A percentile compares a stretch with the other conserved stretches of the same genome.
These are phyloP conservation scores for Sterrhoptilus dennistouni DNA, from an alignment of 2,113 vertebrate genomes.

Conservation along the genomic window DNA sequence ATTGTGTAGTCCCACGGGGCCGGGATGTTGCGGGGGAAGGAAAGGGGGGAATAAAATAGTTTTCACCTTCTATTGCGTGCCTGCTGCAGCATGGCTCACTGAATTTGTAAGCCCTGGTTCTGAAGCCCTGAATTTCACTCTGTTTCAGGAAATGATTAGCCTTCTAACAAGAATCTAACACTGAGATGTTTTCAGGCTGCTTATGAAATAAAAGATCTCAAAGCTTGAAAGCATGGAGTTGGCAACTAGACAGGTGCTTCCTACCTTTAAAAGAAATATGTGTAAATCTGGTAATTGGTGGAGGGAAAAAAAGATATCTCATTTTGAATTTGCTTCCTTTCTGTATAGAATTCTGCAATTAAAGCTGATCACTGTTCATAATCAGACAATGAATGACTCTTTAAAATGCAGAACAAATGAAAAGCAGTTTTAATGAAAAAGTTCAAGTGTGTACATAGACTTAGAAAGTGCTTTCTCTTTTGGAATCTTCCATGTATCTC, in stretches of 20 bases:
- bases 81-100: background rate
- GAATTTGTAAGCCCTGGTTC: background rate
- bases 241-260: background rate
- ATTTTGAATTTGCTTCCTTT: background rate
- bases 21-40: background rate
- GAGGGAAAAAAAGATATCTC: background rate
- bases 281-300: background rate
- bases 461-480: background rate
- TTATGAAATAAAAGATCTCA: background rate
- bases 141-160: background rate
- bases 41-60: background rate
- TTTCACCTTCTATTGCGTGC: background rate
- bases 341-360: background rate
- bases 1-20: accelerated
- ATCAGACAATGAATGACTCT: background rate
- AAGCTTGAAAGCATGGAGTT: background rate
- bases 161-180: background rate
- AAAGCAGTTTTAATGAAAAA: background rate
- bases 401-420: background rate
- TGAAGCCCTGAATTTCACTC: background rate
- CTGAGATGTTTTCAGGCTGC: background rate
- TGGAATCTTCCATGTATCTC: background rate
- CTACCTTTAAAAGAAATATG: background rate
- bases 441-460: background rate
- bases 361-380: background rate